These are phyloP conservation scores for Salmo trutta DNA, from an alignment of 2,797 vertebrate species.

Conservation along the genomic window DNA sequence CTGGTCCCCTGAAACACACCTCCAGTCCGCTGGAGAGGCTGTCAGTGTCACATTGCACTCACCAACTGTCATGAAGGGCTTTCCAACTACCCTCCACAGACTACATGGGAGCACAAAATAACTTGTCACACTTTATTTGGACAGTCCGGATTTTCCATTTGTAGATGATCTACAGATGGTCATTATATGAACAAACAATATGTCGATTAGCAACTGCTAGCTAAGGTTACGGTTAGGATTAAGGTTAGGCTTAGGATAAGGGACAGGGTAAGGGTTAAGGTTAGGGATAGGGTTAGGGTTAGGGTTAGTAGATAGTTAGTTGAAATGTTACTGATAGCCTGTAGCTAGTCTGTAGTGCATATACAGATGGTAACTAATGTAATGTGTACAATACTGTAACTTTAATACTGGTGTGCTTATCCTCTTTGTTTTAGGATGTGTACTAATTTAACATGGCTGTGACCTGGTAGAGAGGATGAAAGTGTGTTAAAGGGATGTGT, in stretches of 20 bases:
- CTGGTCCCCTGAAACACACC: background rate
- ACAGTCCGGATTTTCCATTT: no score
- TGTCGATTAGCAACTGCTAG: no score
- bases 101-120: background rate
- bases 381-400: background rate
- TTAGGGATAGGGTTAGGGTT: no score
- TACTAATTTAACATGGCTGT: constrained; percentile 6
- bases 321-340: no score
- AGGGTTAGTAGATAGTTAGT: no score
- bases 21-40: background rate
- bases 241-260: no score
- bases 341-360: no score
- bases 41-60: background rate
- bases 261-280: no score
- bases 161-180: no score
- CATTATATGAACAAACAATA: no score
- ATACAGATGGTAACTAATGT: no score
- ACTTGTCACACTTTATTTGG: background rate
- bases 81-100: background rate
- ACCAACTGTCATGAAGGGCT: background rate
- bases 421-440: background rate
- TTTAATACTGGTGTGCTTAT: background rate
- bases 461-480: background rate
- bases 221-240: no score
- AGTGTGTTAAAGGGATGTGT: background rate